Evolutionary conservation across 2,797 vertebrate species (phyloP), one percentile per base, ranked within the genome.

Genomic region (Alosa sapidissima): DNA sequence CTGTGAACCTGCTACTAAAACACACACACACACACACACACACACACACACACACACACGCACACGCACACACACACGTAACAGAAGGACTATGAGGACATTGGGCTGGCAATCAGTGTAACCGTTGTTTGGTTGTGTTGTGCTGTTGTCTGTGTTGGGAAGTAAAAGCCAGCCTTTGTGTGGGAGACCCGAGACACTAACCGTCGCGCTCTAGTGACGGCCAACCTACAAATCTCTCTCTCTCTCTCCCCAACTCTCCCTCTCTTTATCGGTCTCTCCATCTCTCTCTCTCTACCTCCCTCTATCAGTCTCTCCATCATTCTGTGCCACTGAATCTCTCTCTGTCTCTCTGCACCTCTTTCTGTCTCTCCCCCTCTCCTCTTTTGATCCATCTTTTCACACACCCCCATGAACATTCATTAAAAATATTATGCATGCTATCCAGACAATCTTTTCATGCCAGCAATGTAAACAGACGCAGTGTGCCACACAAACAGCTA

Each of bases 101-200:
- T 45, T 5, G 36, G 13, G 68, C 68, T 75, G 68, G 68, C 68
- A 75, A 11, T 14, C 68, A 75, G 28, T 5, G 13, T 41, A 36
- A 36, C 33, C 62, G 68, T 41, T 75, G 33, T 75, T 75, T 75
- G 68, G 68, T 41, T 75, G 68, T 75, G 36, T 75, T 75, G 68
- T 75, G 14, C 68, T 41, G 33, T 45, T 75, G 68, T 75, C 68
- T 75, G 68, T 75, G 68, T 75, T 75, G 68, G 11, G 68, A 75
- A 75, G 36, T 75, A 41, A 75, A 45, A 45, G 68, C 68, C 68
- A 75, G 68, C 14, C 68, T 75, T 75, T 75, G 68, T 75, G 33
- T 28, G 36, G 13, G 36, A 45, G 68, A 41, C 33, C 68, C 13
- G 14, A 75, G 55, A 75, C 68, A 41, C 33, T 36, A 41, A 75